Evolutionary conservation across 1,140 invertebrate genomes (phyloP), one percentile per base, ranked within the genome.

Genomic region (Tetraneura akinire): DNA sequence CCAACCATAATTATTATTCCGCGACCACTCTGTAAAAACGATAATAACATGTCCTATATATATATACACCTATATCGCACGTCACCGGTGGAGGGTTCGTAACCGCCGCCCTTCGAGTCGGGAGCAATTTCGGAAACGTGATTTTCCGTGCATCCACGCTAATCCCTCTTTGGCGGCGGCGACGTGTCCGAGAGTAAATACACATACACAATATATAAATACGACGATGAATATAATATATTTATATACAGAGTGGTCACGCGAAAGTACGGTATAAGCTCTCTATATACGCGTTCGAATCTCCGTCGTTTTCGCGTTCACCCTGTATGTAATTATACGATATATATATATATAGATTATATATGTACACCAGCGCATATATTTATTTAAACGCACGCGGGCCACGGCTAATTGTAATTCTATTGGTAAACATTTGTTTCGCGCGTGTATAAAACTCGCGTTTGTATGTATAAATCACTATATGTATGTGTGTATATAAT

Each of bases 341-440:
- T 37, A 37, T 37, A 8, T 37, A 37, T 37, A 37, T 37, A 37
- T 37, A 37, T 8, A 8, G 3, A 37, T 37, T 37, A 37, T 37
- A 37, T 37, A 8, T 37, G 32, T 37, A 37, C 32, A 37, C 32
- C n/a, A n/a, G 32, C 32, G 32, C 32, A 37, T 37, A 37, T 37
- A 37, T 37, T 37, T 37, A 37, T 37, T 37, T 37, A 37, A 3
- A 37, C 32, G 32, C 32, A 37, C 32, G n/a, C 60, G 55, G 55
- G 10, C 51, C 1, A 3, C 51, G 55, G 73, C 73, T 76, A 76
- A 76, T 76, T 76, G 73, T 76, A 42, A 76, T 76, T 76, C 73
- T 60, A 60, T 76, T 45, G 73, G 73, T 76, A 76, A 76, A 76
- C 73, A 74, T 55, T 74, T 53, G 32, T 76, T 55, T 47, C 29